Evolutionary conservation across 2,113 vertebrate species (phyloP).

Genomic region (Zosterops pallidus): DNA sequence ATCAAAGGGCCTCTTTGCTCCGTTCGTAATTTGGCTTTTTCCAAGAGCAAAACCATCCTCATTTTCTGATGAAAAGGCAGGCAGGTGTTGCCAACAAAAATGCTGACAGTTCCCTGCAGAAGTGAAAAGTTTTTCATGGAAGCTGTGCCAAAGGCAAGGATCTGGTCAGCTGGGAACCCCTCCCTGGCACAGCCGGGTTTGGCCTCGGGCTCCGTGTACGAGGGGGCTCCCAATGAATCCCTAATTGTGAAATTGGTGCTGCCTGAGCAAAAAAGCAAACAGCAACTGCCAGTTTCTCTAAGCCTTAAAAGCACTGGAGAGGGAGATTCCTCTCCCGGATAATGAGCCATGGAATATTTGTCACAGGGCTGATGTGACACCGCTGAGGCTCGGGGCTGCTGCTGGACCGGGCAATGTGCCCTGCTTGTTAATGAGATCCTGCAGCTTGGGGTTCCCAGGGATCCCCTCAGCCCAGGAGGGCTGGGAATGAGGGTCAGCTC

Average conservation of each 20-base stretch:
- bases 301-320: constrained; percentile 22
- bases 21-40: not conserved
- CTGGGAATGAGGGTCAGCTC: not conserved
- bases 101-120: not conserved
- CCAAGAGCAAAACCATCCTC: not conserved
- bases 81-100: not conserved
- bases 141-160: not conserved
- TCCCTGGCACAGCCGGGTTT: not conserved
- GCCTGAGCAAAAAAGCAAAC: constrained; percentile 1
- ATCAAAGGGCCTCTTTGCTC: not conserved
- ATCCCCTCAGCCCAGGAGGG: not conserved
- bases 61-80: not conserved
- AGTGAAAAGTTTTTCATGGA: not conserved
- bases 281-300: not conserved
- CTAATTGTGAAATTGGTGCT: not conserved
- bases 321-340: constrained; percentile 33
- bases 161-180: not conserved
- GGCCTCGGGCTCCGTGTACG: fast-evolving
- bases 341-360: constrained; percentile 37
- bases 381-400: not conserved
- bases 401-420: not conserved
- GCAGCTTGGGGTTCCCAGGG: not conserved
- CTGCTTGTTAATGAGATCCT: not conserved
- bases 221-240: not conserved
- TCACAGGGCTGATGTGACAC: constrained; percentile 41